phyloP scores from a whole-genome alignment of 2,797 vertebrate species.

The Microcaecilia unicolor region DNA sequence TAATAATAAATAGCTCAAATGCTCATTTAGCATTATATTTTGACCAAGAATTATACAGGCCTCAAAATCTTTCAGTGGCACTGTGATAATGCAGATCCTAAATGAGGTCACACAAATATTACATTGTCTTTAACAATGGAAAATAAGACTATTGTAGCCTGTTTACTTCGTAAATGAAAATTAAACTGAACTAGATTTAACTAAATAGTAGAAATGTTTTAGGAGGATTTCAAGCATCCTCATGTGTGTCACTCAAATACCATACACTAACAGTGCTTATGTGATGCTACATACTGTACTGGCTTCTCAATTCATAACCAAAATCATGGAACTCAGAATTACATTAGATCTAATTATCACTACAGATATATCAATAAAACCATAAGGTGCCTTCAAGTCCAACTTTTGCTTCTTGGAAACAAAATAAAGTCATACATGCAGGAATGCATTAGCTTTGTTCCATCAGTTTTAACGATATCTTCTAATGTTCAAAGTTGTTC shows the following conservation, averaged over 20 bases:
- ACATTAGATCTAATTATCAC: conserved; percentile 22
- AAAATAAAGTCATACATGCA: conserved; percentile 42
- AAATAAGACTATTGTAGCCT: conserved; percentile 18
- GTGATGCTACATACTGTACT: conserved; percentile 9
- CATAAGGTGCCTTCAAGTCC: conserved; percentile 41
- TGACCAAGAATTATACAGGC: conserved; percentile 15
- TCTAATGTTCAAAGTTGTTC: conserved; percentile 38
- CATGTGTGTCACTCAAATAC: conserved; percentile 18
- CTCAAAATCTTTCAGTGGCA: conserved; percentile 2
- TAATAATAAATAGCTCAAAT: conserved; percentile 52
- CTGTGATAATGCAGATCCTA: conserved; percentile 12
- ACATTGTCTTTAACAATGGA: conserved; percentile 8
- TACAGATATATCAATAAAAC: conserved; percentile 15
- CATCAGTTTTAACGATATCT: conserved; percentile 6
- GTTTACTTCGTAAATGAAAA: conserved; percentile 14
- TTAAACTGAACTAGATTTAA: conserved; percentile 3
- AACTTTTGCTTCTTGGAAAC: conserved; percentile 24
- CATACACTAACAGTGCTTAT: conserved; percentile 7
- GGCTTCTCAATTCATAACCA: conserved; percentile 10
- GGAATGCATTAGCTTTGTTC: conserved; percentile 20
- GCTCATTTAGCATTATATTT: conserved; percentile 36
- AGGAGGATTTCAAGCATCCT: background rate
- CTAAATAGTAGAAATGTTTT: conserved; percentile 14
- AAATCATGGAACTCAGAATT: conserved; percentile 19
- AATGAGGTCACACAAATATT: conserved; percentile 19